Conservation (phyloP, 2,113 vertebrate genomes). For the Tricholaema leucomelas region DNA sequence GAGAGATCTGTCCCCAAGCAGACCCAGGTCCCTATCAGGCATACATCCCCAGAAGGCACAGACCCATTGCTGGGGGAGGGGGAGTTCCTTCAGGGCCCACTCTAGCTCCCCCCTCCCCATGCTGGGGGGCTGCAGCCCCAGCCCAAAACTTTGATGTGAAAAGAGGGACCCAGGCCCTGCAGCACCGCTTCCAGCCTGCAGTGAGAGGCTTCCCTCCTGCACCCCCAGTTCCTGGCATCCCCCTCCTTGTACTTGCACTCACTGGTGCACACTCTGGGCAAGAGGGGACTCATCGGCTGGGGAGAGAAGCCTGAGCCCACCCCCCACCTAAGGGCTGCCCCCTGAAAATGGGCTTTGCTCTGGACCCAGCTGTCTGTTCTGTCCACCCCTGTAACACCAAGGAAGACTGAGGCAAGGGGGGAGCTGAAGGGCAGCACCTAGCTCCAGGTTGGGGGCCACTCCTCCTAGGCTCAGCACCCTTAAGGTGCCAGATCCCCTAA, state of each 20-base stretch:
- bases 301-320: not conserved
- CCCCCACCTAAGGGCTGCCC: not conserved
- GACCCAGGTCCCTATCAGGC: not conserved
- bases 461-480: not conserved
- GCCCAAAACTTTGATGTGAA: constrained; percentile 61
- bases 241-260: not conserved
- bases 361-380: accelerated
- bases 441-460: not conserved
- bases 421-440: too few species aligned
- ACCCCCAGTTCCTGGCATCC: not conserved
- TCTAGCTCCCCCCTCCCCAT: not conserved
- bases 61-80: not conserved
- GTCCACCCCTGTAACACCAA: not conserved
- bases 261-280: not conserved
- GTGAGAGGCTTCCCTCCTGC: constrained; percentile 32
- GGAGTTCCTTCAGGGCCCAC: accelerated
- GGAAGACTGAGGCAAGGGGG: not conserved
- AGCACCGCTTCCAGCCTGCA: not conserved
- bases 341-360: not conserved
- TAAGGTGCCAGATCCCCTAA: not conserved
- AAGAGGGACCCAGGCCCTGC: constrained; percentile 15
- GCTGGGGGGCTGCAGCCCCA: not conserved
- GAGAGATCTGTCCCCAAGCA: not conserved
- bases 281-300: not conserved
- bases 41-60: accelerated